Evolutionary conservation across 2,888 invertebrate genomes (phyloP).

Genomic region (Mesopsocus fuscifrons): DNA sequence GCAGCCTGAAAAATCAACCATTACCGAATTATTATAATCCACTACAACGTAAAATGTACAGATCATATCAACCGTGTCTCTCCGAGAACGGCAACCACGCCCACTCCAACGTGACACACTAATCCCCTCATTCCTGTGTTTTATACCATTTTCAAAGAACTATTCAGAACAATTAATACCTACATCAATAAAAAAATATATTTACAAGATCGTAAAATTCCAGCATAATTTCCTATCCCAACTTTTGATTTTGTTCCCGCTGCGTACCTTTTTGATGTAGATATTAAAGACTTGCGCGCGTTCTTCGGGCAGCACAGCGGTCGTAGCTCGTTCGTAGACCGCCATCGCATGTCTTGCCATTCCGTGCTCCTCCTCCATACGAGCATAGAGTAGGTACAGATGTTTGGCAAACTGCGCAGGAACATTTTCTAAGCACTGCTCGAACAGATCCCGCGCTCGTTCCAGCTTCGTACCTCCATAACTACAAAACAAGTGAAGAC

Average conservation of each 20-base stretch:
- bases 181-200: too few species aligned
- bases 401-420: constrained; percentile 91
- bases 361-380: constrained; percentile 96
- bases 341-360: constrained; percentile 95
- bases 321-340: constrained; percentile 93
- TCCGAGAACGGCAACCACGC: too few species aligned
- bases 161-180: too few species aligned
- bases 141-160: too few species aligned
- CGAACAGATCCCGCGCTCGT: constrained; percentile 91
- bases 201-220: too few species aligned
- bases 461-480: constrained; percentile 94
- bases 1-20: constrained; percentile 55
- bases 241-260: too few species aligned
- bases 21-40: too few species aligned
- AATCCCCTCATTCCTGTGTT: too few species aligned
- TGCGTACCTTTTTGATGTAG: constrained; percentile 63
- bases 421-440: constrained; percentile 92
- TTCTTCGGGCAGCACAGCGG: constrained; percentile 79
- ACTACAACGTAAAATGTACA: too few species aligned
- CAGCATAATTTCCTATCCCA: too few species aligned
- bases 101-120: too few species aligned
- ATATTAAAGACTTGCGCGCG: constrained; percentile 98
- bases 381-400: constrained; percentile 89
- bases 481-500: not conserved
- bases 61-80: too few species aligned